Evolutionary conservation across 2,797 vertebrate species (phyloP), one percentile per base, ranked within the genome.

Genomic region (Pseudomugil tenellus): DNA sequence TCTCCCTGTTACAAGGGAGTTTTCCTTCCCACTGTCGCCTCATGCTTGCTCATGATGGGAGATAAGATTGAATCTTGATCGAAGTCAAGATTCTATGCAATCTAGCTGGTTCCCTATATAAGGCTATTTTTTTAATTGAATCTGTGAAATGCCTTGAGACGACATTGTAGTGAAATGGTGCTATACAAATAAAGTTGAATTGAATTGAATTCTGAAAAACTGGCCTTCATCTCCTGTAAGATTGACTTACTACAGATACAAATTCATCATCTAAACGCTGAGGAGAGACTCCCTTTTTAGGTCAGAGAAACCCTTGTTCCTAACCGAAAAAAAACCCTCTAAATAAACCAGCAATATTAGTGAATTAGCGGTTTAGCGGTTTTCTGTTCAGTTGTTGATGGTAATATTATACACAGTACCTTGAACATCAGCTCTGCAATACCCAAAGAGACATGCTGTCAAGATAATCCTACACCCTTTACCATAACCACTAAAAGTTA

Each of bases 341-440:
- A 75, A 67, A 81, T 46, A 68, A 77, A 72, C 16, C 37, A 3
- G 31, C 37, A 62, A 82, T 64, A 82, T 80, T 72, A 79, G 78
- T 71, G 73, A n/a, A n/a, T 58, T 57, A 76, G 77, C 72, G 72
- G 65, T 72, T 16, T 61, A n/a, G 70, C 14, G 26, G 58, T 67
- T 75, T 32, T 63, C 58, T 37, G 59, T 14, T 1, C 53, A 65
- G 70, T 64, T 60, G 74, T 57, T 51, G 68, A 75, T 29, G 62
- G 69, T 74, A 82, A 84, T 60, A 58, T 74, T 70, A 80, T 48
- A 77, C 19, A 58, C 72, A 52, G 83, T 64, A 87, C 80, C 84
- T 82, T 81, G 72, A 84, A 63, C 29, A 57, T 68, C 51, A 25
- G 31, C 64, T 59, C 60, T 57, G 65, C 46, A 75, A 60, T 64